A percentile compares a stretch with the other conserved stretches of the same genome.
Evolutionary conservation across 1,140 invertebrate genomes (phyloP).

Genomic region (Saccostrea cuccullata): DNA sequence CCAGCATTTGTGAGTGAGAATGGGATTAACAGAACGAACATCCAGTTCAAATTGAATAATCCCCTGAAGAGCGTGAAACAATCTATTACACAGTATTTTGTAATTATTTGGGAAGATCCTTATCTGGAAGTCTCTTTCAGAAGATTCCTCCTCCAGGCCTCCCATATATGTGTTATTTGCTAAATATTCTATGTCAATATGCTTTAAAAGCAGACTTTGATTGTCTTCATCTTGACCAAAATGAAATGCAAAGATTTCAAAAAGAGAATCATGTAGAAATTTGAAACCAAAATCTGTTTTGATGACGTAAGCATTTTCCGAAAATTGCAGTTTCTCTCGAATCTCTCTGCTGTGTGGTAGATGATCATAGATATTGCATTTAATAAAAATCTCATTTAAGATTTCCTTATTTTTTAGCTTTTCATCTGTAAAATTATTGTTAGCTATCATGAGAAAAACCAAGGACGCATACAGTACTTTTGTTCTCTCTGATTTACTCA

Average conservation of each 20-base stretch:
- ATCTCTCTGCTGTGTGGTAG: background rate
- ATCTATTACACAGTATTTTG: background rate
- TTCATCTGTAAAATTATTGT: background rate
- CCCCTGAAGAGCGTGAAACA: background rate
- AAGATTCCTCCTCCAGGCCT: too few species aligned
- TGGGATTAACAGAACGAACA: background rate
- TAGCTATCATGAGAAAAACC: background rate
- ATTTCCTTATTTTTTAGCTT: background rate
- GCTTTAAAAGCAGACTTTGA: background rate
- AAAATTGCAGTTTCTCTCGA: background rate
- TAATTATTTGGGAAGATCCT: background rate
- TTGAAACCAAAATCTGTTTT: background rate
- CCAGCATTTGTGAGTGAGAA: background rate
- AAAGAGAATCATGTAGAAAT: background rate
- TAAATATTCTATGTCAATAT: background rate
- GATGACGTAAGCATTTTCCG: background rate
- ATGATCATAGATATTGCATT: background rate
- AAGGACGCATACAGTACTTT: background rate
- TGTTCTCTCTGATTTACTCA: background rate
- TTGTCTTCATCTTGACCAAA: background rate
- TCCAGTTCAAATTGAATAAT: background rate
- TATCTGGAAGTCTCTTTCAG: background rate
- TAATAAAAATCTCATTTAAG: background rate
- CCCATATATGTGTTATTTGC: background rate
- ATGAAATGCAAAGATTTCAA: background rate